These are phyloP conservation scores for Mus spretus DNA, from an alignment of 2,797 vertebrate species.

Conservation along the genomic window DNA sequence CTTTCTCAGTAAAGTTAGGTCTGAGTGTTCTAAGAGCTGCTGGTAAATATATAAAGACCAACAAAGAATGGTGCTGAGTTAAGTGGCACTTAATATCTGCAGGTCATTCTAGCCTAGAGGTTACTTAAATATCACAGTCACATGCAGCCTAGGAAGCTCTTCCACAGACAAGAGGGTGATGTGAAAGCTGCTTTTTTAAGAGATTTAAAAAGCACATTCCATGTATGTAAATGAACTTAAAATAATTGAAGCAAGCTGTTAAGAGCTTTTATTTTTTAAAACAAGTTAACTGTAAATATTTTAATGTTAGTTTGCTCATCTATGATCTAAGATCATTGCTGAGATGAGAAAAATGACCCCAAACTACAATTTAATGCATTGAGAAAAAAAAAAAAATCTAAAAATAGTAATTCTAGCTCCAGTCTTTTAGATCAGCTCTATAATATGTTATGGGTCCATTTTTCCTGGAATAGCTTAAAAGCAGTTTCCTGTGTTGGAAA, in stretches of 20 bases:
- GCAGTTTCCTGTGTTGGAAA: constrained; percentile 90
- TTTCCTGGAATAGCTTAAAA: constrained; percentile 92
- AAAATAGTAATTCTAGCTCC: constrained; percentile 85
- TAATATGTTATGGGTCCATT: constrained; percentile 90
- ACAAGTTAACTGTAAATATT: constrained; percentile 91
- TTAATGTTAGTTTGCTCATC: constrained; percentile 90
- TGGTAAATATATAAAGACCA: constrained; percentile 66
- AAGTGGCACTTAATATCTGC: constrained; percentile 71
- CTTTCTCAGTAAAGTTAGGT: constrained; percentile 43
- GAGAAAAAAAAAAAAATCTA: constrained; percentile 56
- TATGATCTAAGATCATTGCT: constrained; percentile 90
- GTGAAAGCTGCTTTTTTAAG: constrained; percentile 86
- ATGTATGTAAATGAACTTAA: constrained; percentile 81
- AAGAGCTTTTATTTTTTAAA: constrained; percentile 86
- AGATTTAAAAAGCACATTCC: constrained; percentile 90
- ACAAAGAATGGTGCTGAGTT: constrained; percentile 59
- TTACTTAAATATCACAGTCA: constrained; percentile 67
- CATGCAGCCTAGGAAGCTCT: constrained; percentile 76
- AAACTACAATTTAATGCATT: constrained; percentile 78
- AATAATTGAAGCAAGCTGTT: constrained; percentile 86
- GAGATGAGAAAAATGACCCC: constrained; percentile 83
- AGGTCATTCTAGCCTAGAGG: constrained; percentile 77
- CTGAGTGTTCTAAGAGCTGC: constrained; percentile 18
- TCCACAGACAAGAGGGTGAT: constrained; percentile 74
- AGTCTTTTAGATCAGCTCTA: constrained; percentile 87